phyloP scores from a whole-genome alignment of 2,888 invertebrate species.

The Podotricha telesiphe region DNA sequence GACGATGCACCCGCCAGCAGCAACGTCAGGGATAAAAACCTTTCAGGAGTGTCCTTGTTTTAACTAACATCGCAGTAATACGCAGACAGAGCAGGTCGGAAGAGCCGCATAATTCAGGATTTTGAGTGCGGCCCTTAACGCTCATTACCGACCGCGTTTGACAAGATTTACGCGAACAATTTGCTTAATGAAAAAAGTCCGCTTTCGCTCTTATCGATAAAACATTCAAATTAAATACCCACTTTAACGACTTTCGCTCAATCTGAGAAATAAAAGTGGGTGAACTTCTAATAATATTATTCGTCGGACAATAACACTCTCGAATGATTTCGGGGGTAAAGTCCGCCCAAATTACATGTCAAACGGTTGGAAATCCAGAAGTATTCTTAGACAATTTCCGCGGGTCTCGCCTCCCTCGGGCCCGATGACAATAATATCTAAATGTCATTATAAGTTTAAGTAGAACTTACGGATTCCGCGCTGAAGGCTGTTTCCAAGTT shows the following conservation, averaged over 20 bases:
- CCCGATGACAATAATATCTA: constrained; percentile 76
- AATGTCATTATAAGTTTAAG: constrained; percentile 82
- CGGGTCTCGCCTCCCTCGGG: constrained; percentile 43
- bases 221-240: constrained; percentile 67
- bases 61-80: constrained; percentile 29
- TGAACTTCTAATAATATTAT: constrained; percentile 66
- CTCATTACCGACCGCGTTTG: constrained; percentile 55
- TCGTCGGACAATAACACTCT: constrained; percentile 71
- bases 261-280: constrained; percentile 52
- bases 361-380: constrained; percentile 76
- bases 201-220: constrained; percentile 48
- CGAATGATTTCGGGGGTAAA: constrained; percentile 61
- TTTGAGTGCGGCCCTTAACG: constrained; percentile 40
- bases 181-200: constrained; percentile 52
- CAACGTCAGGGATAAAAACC: constrained; percentile 50
- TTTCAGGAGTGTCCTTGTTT: constrained; percentile 56
- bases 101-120: constrained; percentile 39
- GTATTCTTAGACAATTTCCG: constrained; percentile 65
- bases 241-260: constrained; percentile 59
- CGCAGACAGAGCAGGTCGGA: constrained; percentile 7
- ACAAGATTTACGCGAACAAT: constrained; percentile 59
- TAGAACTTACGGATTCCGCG: constrained; percentile 61
- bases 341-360: constrained; percentile 74
- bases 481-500: constrained; percentile 62
- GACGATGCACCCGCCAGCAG: constrained; percentile 53